Base-by-base conservation (phyloP, 2,113 vertebrate genomes). In the Oostethus manadensis region DNA sequence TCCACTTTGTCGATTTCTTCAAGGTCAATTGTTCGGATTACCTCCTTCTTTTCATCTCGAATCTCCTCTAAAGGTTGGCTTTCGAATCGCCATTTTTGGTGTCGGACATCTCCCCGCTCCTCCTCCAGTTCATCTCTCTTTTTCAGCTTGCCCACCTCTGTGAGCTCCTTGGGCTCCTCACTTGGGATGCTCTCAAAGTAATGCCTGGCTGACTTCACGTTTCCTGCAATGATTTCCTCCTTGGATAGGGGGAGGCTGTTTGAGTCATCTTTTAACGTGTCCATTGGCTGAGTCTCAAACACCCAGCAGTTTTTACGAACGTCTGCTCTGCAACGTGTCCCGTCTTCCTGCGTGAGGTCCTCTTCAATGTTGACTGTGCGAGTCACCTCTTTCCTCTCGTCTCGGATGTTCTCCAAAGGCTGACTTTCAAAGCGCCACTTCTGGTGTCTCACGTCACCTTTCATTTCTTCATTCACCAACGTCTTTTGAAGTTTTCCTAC, bases 31-130 rank as follows among this genome's bases (percentile, higher is more conserved):
- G 93, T 93, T 62, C 77, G 84, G 26, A 82, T 57, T 6, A 89
- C 70, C 66, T 94, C 89, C 56, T 91, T 94, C 74, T 86, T 90
- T 57, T 91, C 92, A 45, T 95, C 90, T 82, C 92, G 85, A 62
- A 96, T 96, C 18, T 93, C 81, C 83, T 94, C 94, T 46, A 97
- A 82, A 8, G 92, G 90, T 51, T 93, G 89, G 42, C 92, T 94
- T 85, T 97, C 94, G 79, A 97, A 97, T 70, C 91, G 51, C 92
- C 90, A 93, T 83, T 91, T 95, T 57, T 94, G 93, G 70, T 93
- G 93, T 60, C 85, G 88, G 13, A 96, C 94, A 68, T 95, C 91
- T 1, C 94, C 94, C 55, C 78, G 94, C 72, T 95, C 94, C 76
- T 93, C 92, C 51, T 92, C 81, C 55, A 88, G 88, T 58, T 91